Evolutionary conservation across 2,113 vertebrate species (phyloP), one percentile per base, ranked within the genome.

Genomic region (Platysteira castanea): DNA sequence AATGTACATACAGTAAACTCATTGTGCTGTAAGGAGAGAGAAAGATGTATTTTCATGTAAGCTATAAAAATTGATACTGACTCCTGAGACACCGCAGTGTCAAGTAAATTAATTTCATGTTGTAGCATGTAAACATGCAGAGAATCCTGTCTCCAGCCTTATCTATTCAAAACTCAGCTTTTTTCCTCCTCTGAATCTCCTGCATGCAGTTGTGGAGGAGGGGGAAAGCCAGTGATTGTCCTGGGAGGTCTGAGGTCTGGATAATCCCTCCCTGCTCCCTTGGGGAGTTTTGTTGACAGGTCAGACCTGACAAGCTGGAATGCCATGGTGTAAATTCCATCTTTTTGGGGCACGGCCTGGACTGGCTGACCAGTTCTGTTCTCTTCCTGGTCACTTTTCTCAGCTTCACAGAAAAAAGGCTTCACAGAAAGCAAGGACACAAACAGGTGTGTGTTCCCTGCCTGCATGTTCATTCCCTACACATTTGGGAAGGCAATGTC

Each of bases 31-130:
- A 92, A 81, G 88, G 64, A 87, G 44, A 80, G 35, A 77, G 63
- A 81, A 57, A 84, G 92, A 95, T 97, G 95, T 96, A 88, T 96
- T 97, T 97, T 91, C 93, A 52, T 84, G 94, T 92, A 91, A 92
- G 87, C 93, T 97, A 79, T 90, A 96, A 88, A 91, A 87, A 78
- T 57, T 50, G 92, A 84, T 71, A 44, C 87, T 77, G 67, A 63
- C 81, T 87, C 71, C 69, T 26, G 59, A 84, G 93, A 54, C 85
- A 77, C 59, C 1, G 5, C 4, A 42, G 82, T 50, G 74, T 61
- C 86, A 79, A 74, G 90, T 90, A 94, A 95, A 95, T 92, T 81
- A 88, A 92, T 88, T 90, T 76, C 78, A 65, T 59, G 79, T 82
- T 83, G 64, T 37, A 69, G 73, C 92, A 60, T n/a, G 68, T 84